Base-by-base conservation (phyloP, 2,113 vertebrate species). In the Lepidiolamprologus cunningtoni region DNA sequence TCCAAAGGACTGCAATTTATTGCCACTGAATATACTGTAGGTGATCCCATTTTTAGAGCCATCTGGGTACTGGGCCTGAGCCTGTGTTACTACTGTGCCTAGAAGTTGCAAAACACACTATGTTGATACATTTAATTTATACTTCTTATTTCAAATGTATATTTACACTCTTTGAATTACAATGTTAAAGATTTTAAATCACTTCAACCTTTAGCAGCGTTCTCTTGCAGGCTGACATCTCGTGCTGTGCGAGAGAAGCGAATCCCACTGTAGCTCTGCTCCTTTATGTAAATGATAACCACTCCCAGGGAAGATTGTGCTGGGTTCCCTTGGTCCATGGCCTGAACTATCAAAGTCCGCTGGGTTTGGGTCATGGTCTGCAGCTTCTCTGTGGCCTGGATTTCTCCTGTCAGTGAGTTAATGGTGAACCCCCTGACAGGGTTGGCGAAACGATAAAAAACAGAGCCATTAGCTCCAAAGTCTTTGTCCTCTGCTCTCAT, bases 1-100 rank as follows among this genome's bases (percentile, higher is more conserved):
- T 40, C 94, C 95, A 94, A 99, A 99, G 3, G 97, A 95, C 3
- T 97, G 97, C 87, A 92, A 95, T 89, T 96, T 97, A 2, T 99
- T 99, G 80, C 99, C 99, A 12, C 98, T 99, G 93, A 99, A 91
- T 88, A 99, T 97, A 94, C 97, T 99, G 96, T 99, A 99, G 23
- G 93, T 97, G 96, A 99, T 98, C 16, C 89, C 97, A 9, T 94
- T 95, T 0, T 94, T 97, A 9, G 97, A 98, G 79, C 97, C 98
- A 4, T 97, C 97, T 0, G 89, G 95, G 89, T 99, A 98, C 61
- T 94, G 4, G 2, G 98, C 99, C 63, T 97, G 97, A n/a, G 97
- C 89, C 87, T 95, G 97, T 1, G 91, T 96, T 52, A 99, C 96
- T 0, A 95, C 91, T 5, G 98, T 99, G 37, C 98, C 99, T 99